These are phyloP conservation scores for Sphaerophoria rueppellii DNA, from an alignment of 2,888 invertebrate genomes.

Conservation along the genomic window DNA sequence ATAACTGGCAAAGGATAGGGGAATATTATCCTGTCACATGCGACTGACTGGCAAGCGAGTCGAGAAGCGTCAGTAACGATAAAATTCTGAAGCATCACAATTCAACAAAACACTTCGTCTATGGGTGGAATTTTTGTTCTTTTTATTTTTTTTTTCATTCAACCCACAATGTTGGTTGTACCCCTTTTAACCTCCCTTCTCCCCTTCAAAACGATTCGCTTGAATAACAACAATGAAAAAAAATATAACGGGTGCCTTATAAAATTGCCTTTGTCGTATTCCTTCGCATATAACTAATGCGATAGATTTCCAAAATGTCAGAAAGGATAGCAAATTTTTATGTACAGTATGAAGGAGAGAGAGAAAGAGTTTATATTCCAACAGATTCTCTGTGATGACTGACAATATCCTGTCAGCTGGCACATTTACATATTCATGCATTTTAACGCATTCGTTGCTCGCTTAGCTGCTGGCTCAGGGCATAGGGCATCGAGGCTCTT, in stretches of 20 bases:
- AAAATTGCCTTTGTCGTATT: conserved; percentile 66
- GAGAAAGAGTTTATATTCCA: conserved; percentile 57
- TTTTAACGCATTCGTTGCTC: conserved; percentile 59
- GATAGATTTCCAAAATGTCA: conserved; percentile 66
- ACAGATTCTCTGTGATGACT: conserved; percentile 70
- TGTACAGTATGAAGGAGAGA: neutral
- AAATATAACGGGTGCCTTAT: conserved; percentile 6
- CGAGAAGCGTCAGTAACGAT: conserved; percentile 64
- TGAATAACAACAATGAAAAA: too few relatives aligned
- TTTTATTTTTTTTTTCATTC: neutral
- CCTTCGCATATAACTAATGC: conserved; percentile 50
- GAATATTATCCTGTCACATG: conserved; percentile 49
- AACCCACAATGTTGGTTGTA: too few relatives aligned
- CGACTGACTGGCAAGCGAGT: neutral
- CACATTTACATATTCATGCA: conserved; percentile 72
- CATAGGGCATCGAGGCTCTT: neutral
- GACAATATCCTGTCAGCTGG: conserved; percentile 73
- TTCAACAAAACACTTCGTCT: conserved; percentile 35
- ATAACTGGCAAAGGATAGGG: conserved; percentile 4
- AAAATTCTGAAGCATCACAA: conserved; percentile 58
- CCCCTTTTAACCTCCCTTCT: too few relatives aligned
- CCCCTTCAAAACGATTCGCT: too few relatives aligned
- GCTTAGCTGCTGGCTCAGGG: conserved; percentile 10
- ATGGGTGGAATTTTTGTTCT: conserved; percentile 6
- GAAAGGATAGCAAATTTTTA: conserved; percentile 35